Percentiles rank a stretch among this genome's conserved stretches.
phyloP scores from a whole-genome alignment of 1,140 invertebrate species.

The Lordiphosa stackelbergi region DNA sequence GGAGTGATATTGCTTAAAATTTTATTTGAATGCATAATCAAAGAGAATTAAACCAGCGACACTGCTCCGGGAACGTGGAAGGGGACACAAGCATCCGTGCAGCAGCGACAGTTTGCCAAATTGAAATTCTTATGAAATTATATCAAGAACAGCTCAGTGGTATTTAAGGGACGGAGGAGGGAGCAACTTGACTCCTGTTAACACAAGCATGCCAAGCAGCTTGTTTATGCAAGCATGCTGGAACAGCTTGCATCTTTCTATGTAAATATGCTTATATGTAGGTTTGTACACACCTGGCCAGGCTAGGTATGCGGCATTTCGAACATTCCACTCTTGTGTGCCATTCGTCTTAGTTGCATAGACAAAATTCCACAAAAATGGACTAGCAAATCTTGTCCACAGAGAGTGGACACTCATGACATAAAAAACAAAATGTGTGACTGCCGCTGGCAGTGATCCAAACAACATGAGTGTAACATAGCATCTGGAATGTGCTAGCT shows the following conservation, averaged over 20 bases:
- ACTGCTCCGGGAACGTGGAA: not conserved
- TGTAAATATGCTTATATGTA: not conserved
- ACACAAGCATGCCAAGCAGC: conserved; percentile 5
- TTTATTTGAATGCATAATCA: too few relatives aligned
- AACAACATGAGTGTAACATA: too few relatives aligned
- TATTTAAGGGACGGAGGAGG: conserved; percentile 17
- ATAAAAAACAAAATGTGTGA: too few relatives aligned
- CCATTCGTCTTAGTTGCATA: conserved; percentile 10
- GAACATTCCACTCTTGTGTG: not conserved
- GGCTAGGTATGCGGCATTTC: not conserved
- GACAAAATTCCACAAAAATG: conserved; percentile 7
- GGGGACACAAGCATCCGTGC: too few relatives aligned
- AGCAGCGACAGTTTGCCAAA: conserved; percentile 15
- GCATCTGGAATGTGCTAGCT: conserved; percentile 39
- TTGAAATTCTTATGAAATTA: conserved; percentile 43
- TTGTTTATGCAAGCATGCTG: conserved; percentile 11
- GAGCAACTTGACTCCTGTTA: conserved; percentile 4
- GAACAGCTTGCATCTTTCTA: not conserved
- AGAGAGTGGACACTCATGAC: not conserved
- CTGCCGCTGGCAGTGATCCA: too few relatives aligned
- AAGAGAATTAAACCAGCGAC: not conserved
- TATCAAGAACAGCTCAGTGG: conserved; percentile 41
- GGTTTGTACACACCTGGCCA: not conserved
- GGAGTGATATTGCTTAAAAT: too few relatives aligned
- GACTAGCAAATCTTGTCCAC: not conserved